Evolutionary conservation across 2,797 vertebrate genomes (phyloP).

Genomic region (Danio aesculapii): DNA sequence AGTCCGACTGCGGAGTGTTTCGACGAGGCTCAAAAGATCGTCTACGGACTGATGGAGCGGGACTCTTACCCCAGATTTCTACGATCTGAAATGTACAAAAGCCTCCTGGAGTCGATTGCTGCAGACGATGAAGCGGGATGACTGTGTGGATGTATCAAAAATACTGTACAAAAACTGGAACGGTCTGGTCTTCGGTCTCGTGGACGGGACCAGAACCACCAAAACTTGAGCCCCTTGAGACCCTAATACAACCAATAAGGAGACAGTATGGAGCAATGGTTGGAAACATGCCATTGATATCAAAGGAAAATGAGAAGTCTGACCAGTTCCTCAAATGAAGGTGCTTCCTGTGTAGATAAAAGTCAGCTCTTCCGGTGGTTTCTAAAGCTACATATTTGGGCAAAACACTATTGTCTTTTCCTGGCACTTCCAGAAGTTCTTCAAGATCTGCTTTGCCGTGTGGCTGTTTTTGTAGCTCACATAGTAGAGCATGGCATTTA

Average conservation of each 20-base stretch:
- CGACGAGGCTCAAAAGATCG: constrained; percentile 87
- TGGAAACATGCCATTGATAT: neutral
- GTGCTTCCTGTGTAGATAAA: constrained; percentile 71
- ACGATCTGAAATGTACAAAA: constrained; percentile 84
- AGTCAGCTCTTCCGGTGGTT: constrained; percentile 53
- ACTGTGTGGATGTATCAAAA: constrained; percentile 51
- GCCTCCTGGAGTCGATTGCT: constrained; percentile 78
- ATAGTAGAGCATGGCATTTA: too few relatives aligned
- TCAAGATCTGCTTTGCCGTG: constrained; percentile 19
- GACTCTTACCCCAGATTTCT: constrained; percentile 89
- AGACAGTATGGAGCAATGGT: neutral
- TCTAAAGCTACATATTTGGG: constrained; percentile 22
- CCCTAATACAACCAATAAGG: constrained; percentile 1
- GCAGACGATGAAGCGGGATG: constrained; percentile 73
- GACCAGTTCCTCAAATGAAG: constrained; percentile 46
- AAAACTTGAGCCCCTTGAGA: neutral
- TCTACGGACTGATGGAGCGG: constrained; percentile 87
- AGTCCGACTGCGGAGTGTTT: constrained; percentile 82
- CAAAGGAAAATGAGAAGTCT: neutral
- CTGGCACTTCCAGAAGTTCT: constrained; percentile 15
- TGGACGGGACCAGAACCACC: constrained; percentile 42
- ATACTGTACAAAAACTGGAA: constrained; percentile 71
- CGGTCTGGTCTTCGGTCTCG: constrained; percentile 58
- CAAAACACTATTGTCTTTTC: constrained; percentile 46
- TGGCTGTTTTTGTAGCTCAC: too few relatives aligned